Base-by-base conservation (phyloP, 2,888 invertebrate species). In the Mesochorus sp. region DNA sequence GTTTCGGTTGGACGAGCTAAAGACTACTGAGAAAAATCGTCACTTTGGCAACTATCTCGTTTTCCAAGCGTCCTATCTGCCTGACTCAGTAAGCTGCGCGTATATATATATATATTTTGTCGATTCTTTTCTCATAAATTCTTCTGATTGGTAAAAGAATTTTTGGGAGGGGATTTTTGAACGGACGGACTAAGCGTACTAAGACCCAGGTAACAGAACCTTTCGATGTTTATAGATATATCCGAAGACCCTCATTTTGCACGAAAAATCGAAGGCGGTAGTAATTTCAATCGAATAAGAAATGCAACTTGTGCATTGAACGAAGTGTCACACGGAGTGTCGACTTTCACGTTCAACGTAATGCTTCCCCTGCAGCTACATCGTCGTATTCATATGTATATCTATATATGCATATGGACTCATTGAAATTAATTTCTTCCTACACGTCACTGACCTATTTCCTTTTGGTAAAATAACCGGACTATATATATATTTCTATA, bases 331-430 rank as follows among this genome's bases (percentile, higher is more conserved):
- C 59, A 72, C 47, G 26, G 39, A 44, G 53, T 66, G 55, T 28
- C 28, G 57, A 62, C 68, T 76, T 76, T 76, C 76, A 64, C 70
- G 62, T 72, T 72, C 19, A 12, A 31, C 67, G 14, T 39, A 12
- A 55, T 24, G 19, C 31, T 67, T 26, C 31, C 12, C 49, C 14
- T 37, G 14, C 10, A 8, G 0, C 44, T 44, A 14, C 44, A 17
- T 44, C 31, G n/a, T n/a, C n/a, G n/a, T n/a, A n/a, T n/a, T n/a
- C n/a, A n/a, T n/a, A n/a, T n/a, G n/a, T n/a, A n/a, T n/a, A n/a
- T 31, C 31, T 17, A 17, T 44, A 4, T 17, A 26, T n/a, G 12
- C n/a, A 39, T 24, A 14, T 31, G 5, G 5, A 39, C 53, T 21
- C 28, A 14, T n/a, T 37, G 44, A 44, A 59, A 71, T 70, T 70